Conservation (phyloP, 64 coral and sea anemone genomes). For the Montipora capricornis region DNA sequence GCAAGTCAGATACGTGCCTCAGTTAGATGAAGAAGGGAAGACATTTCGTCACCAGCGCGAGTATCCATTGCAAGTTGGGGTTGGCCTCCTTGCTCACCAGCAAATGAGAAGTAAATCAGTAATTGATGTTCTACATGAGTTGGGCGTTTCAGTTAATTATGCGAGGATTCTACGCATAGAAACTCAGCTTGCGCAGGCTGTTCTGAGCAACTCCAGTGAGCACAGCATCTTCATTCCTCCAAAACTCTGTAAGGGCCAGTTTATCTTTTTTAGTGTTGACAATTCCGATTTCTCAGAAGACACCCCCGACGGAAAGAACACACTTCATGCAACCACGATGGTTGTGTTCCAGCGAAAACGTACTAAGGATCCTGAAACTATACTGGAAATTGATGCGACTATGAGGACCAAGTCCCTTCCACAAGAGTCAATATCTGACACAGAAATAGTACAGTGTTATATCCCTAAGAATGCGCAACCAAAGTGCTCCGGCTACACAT, state of each 20-base stretch:
- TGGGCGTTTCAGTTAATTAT: too few species aligned
- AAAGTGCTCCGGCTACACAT: conserved; percentile 38
- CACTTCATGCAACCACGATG: conserved; percentile 49
- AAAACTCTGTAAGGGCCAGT: neutral
- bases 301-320: conserved; percentile 41
- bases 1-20: too few species aligned
- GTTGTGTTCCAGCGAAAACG: conserved; percentile 35
- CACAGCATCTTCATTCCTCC: conserved; percentile 20
- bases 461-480: conserved; percentile 46
- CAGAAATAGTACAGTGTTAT: conserved; percentile 27
- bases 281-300: conserved; percentile 64
- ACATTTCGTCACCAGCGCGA: conserved; percentile 16
- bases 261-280: conserved; percentile 42
- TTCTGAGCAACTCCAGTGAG: too few species aligned
- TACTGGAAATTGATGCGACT: neutral
- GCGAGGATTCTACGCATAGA: too few species aligned
- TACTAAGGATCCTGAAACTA: neutral
- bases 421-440: conserved; percentile 24
- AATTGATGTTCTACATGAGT: too few species aligned
- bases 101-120: too few species aligned
- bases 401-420: conserved; percentile 26
- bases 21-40: neutral
- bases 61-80: conserved; percentile 19
- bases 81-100: neutral
- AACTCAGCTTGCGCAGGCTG: too few species aligned